Percentiles rank a stretch among this genome's conserved stretches.
phyloP scores from a whole-genome alignment of 2,888 invertebrate genomes.

The Noctuana brunneofusca region DNA sequence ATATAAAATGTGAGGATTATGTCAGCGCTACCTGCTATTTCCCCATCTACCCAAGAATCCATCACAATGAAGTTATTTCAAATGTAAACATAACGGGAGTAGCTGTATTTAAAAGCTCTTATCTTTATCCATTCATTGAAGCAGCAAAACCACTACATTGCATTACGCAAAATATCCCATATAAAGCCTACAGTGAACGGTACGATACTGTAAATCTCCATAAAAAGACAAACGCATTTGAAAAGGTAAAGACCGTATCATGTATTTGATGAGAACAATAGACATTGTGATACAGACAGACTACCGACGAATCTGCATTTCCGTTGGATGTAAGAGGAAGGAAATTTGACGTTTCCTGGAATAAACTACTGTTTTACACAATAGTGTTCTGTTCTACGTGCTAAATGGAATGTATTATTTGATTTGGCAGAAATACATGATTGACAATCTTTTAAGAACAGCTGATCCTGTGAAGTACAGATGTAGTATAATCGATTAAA shows the following conservation, averaged over 20 bases:
- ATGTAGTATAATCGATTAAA: too few relatives aligned
- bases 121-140: not conserved
- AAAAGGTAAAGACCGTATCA: constrained; percentile 26
- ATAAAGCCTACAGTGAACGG: not conserved
- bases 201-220: constrained; percentile 17
- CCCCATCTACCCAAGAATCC: too few relatives aligned
- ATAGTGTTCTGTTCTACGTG: constrained; percentile 14
- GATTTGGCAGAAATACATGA: not conserved
- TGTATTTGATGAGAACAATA: constrained; percentile 33
- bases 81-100: too few relatives aligned
- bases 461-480: too few relatives aligned
- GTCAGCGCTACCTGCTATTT: too few relatives aligned
- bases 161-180: too few relatives aligned
- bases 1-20: too few relatives aligned
- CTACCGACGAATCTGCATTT: constrained; percentile 29
- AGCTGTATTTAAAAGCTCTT: not conserved
- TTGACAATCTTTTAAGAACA: too few relatives aligned
- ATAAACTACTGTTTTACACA: constrained; percentile 9
- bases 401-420: not conserved
- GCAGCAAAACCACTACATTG: not conserved
- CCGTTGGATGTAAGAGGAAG: constrained; percentile 30
- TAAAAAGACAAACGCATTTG: constrained; percentile 31
- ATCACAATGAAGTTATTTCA: too few relatives aligned
- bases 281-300: constrained; percentile 21
- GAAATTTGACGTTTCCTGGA: constrained; percentile 33